Percentiles rank a stretch among this genome's conserved stretches.
Conservation (phyloP, 2,888 invertebrate genomes). For the Cancer borealis region DNA sequence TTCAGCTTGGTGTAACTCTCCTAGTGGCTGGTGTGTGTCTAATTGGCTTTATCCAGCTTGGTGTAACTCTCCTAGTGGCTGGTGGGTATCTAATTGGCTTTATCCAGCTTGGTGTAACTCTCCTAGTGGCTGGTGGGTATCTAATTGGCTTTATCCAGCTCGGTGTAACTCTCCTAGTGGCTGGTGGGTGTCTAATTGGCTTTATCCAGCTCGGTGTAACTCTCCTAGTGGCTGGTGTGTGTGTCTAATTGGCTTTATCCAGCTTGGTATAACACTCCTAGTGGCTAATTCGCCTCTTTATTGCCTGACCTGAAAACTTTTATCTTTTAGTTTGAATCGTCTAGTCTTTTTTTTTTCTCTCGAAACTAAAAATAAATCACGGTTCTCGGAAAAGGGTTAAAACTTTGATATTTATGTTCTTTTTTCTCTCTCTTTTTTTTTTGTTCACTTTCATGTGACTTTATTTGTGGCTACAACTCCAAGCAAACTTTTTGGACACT, state of each 20-base stretch:
- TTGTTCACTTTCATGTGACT: neutral
- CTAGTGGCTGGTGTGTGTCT: constrained; percentile 8
- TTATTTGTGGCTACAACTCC: too few species aligned
- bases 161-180: constrained; percentile 44
- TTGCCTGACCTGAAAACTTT: neutral
- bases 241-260: constrained; percentile 27
- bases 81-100: neutral
- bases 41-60: neutral
- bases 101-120: constrained; percentile 41
- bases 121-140: neutral
- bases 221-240: constrained; percentile 6
- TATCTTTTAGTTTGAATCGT: neutral
- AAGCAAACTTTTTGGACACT: too few species aligned
- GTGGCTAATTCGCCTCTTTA: constrained; percentile 9
- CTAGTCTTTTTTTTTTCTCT: neutral
- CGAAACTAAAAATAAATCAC: neutral
- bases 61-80: constrained; percentile 3
- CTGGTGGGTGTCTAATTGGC: constrained; percentile 12
- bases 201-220: constrained; percentile 37
- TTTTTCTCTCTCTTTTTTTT: neutral
- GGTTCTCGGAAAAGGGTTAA: neutral
- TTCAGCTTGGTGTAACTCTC: constrained; percentile 43
- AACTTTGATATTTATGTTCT: neutral
- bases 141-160: neutral
- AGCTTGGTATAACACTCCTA: constrained; percentile 43